phyloP scores from a whole-genome alignment of 2,113 vertebrate species.

The Neolamprologus brichardi region DNA sequence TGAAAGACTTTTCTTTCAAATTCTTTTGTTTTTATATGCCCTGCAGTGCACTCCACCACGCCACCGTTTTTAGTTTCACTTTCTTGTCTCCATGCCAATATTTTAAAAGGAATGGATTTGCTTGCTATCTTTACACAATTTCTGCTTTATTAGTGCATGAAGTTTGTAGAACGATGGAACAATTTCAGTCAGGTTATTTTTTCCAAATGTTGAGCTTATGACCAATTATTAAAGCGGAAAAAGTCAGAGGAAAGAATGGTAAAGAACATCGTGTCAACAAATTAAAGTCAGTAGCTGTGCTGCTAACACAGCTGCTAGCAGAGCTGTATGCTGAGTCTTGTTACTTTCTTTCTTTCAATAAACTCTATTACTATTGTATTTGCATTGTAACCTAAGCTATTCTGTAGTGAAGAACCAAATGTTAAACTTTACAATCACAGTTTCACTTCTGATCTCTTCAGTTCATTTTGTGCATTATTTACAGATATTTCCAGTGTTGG shows the following conservation, averaged over 20 bases:
- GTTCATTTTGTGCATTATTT: not conserved
- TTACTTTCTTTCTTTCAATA: not conserved
- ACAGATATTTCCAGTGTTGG: not conserved
- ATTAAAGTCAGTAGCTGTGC: not conserved
- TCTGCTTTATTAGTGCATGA: not conserved
- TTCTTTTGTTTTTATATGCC: not conserved
- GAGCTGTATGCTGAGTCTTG: not conserved
- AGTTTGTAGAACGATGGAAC: not conserved
- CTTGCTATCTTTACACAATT: not conserved
- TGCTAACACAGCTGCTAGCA: not conserved
- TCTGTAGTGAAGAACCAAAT: not conserved
- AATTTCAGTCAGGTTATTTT: not conserved
- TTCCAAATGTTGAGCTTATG: not conserved
- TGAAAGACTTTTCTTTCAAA: not conserved
- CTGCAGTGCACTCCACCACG: not conserved
- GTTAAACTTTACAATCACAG: not conserved
- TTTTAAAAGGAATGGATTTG: not conserved
- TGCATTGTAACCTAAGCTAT: not conserved
- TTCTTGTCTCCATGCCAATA: not conserved
- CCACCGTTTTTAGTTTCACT: not conserved
- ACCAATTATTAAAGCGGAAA: not conserved
- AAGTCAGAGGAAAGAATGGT: not conserved
- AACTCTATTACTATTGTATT: not conserved
- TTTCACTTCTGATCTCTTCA: not conserved
- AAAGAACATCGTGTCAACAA: not conserved